Evolutionary conservation across 2,888 invertebrate species (phyloP).

Genomic region (Trisateles emortualis): DNA sequence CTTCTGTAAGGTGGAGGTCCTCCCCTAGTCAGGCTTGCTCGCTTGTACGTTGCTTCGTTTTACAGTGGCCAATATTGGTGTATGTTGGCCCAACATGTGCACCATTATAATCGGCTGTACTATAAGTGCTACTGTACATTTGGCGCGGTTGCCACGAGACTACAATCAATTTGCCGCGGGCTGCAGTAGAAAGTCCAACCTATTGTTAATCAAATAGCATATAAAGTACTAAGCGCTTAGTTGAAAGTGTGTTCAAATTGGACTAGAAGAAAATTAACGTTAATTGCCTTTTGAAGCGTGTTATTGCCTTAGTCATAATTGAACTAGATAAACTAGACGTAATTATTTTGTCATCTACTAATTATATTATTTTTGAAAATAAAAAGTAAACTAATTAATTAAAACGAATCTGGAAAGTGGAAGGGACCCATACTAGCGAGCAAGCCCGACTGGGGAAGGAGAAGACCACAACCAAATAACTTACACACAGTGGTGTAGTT

Average conservation of each 20-base stretch:
- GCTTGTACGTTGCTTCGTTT: too few species aligned
- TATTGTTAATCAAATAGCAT: conserved; percentile 34
- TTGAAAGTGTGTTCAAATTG: conserved; percentile 21
- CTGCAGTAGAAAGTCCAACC: conserved; percentile 43
- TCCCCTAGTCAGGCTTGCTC: too few species aligned
- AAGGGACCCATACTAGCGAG: too few species aligned
- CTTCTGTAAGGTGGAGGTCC: too few species aligned
- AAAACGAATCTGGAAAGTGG: too few species aligned
- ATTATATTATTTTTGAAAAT: too few species aligned
- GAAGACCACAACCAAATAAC: too few species aligned
- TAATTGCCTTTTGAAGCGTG: conserved; percentile 12
- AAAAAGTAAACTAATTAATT: too few species aligned
- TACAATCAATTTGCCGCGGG: conserved; percentile 44
- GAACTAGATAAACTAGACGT: conserved; percentile 19
- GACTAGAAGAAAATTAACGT: conserved; percentile 23
- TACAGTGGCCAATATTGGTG: too few species aligned
- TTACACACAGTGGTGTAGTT: too few species aligned
- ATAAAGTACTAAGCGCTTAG: conserved; percentile 18
- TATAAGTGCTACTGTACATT: conserved; percentile 19
- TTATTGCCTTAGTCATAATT: conserved; percentile 13
- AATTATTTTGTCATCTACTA: conserved; percentile 10
- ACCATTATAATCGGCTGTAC: conserved; percentile 35
- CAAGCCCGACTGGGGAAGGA: too few species aligned
- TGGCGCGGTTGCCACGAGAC: conserved; percentile 28
- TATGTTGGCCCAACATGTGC: too few species aligned